Percentiles rank a stretch among this genome's conserved stretches.
Evolutionary conservation across 2,113 vertebrate genomes (phyloP).

Genomic region (Tyrannus savana): DNA sequence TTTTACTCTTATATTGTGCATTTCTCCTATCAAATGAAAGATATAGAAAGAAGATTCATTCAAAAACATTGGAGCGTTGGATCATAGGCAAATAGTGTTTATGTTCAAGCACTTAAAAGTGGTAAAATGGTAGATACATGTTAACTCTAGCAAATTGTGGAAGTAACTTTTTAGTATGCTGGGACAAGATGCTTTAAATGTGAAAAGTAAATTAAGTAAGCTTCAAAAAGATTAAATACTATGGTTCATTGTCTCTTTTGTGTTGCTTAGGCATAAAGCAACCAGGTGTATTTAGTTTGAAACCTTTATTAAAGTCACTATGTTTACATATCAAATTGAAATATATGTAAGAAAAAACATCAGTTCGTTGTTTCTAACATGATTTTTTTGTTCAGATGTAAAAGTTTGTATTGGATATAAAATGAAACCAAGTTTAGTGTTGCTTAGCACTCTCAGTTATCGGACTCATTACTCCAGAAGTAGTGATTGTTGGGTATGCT

Average conservation of each 20-base stretch:
- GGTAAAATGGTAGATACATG: neutral
- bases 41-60: neutral
- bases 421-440: neutral
- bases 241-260: neutral
- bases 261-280: neutral
- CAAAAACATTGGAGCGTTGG: neutral
- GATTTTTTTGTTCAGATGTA: neutral
- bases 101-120: neutral
- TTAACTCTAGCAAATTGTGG: neutral
- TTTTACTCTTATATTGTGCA: neutral
- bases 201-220: neutral
- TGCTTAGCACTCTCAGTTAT: neutral
- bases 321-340: neutral
- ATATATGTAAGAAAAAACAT: neutral
- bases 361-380: fast-evolving
- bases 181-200: neutral
- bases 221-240: neutral
- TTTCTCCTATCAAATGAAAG: neutral
- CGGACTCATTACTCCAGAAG: neutral
- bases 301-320: neutral
- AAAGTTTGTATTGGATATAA: neutral
- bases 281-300: neutral
- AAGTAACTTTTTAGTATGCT: neutral
- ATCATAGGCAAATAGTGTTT: neutral
- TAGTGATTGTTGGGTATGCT: too few relatives aligned